Evolutionary conservation across 2,113 vertebrate species (phyloP).

Genomic region (Crocuta crocuta): DNA sequence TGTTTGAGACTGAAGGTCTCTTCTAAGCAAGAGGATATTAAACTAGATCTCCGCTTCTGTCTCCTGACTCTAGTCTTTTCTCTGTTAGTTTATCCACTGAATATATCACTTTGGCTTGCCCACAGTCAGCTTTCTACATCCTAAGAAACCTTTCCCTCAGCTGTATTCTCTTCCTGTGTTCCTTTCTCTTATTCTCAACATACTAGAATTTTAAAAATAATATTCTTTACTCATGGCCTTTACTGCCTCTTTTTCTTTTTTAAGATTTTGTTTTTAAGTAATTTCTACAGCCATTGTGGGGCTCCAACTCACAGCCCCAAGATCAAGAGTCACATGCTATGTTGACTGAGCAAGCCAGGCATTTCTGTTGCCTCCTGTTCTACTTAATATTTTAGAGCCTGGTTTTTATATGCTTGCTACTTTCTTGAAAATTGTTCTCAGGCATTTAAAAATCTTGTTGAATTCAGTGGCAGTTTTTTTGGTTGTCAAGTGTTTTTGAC

Average conservation of each 20-base stretch:
- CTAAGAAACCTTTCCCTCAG: slow-evolving; percentile 18
- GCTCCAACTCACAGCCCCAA: background rate
- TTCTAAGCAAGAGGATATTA: slow-evolving; percentile 5
- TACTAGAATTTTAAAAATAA: background rate
- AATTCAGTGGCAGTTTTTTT: background rate
- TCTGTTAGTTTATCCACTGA: background rate
- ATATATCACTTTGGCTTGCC: background rate
- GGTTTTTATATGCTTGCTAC: background rate
- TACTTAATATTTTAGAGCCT: background rate
- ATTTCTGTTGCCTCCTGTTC: background rate
- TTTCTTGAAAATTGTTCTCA: slow-evolving; percentile 27
- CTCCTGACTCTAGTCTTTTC: background rate
- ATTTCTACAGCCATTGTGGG: background rate
- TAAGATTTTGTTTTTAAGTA: background rate
- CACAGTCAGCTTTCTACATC: background rate
- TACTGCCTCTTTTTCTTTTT: background rate
- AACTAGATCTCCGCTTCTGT: background rate
- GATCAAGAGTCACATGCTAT: background rate
- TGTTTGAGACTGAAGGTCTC: background rate
- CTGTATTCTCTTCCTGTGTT: background rate
- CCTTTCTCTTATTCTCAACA: background rate
- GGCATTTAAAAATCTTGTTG: slow-evolving; percentile 25
- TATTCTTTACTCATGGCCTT: background rate
- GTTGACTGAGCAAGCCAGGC: background rate
- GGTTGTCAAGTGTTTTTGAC: background rate